Base-by-base conservation (phyloP, 2,888 invertebrate genomes). In the Clistopyga incitator region DNA sequence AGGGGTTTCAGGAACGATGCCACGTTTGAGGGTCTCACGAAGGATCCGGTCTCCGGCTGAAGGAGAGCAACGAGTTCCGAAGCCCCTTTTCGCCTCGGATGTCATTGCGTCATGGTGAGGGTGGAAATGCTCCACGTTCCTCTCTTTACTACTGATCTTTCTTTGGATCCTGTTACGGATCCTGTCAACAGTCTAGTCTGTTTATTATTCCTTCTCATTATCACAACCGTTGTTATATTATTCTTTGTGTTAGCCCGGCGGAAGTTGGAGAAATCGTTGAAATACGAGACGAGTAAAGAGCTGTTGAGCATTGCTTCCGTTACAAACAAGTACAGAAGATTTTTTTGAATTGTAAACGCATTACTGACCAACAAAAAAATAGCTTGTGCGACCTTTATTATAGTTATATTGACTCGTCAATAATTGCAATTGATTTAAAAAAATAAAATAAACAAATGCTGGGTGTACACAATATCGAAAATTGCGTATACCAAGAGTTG, bases 21-120 rank as follows among this genome's bases (percentile, higher is more conserved):
- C 68, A 74, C 45, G 72, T 80, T 76, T 59, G 78, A 86, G 85
- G 86, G 77, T 77, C 25, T 56, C 75, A 38, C 50, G 81, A 75
- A 82, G 82, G 71, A 71, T 83, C 81, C 74, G 47, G 77, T 77
- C 80, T 85, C 74, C 45, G 70, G 50, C 6, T 54, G 29, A 76
- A 79, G 50, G 72, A 61, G 61, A 67, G 64, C 50, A 47, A 68
- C 64, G 56, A 71, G 71, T 71, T 54, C 38, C 76, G 82, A 76
- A 81, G 74, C 88, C 90, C 89, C 87, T 89, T 75, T 90, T 87
- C 85, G 90, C 89, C 77, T 91, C 90, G 87, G 79, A 89, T 91
- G 89, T 90, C 90, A 89, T 85, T 78, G 86, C 82, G 78, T 78
- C 86, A 77, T 64, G 70, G 23, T 20, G 56, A 76, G 84, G 81